These are phyloP conservation scores for Pangasius djambal DNA, from an alignment of 2,797 vertebrate genomes.

Conservation along the genomic window DNA sequence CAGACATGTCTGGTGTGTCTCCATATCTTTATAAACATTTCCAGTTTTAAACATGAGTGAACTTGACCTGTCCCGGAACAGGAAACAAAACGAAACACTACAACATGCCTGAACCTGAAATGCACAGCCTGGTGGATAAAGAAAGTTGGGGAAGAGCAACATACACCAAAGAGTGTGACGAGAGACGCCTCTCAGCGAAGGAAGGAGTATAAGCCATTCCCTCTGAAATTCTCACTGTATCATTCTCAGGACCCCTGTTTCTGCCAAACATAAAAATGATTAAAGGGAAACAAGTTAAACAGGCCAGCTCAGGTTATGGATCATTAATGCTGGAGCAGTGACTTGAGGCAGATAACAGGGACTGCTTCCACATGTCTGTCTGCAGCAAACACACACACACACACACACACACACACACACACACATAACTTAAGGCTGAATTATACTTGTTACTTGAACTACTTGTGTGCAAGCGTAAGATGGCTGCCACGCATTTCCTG, in stretches of 20 bases:
- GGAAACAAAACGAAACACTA: conserved; percentile 1
- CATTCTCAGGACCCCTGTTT: not conserved
- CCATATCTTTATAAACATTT: not conserved
- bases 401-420: not conserved
- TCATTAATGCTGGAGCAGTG: conserved; percentile 8
- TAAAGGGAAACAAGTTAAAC: conserved; percentile 13
- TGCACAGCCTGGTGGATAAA: not conserved
- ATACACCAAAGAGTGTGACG: not conserved
- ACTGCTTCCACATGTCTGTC: conserved; percentile 20
- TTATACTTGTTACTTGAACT: not conserved
- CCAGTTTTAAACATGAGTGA: conserved; percentile 1
- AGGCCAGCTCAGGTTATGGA: not conserved
- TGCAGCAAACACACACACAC: not conserved
- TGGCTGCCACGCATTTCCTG: not conserved
- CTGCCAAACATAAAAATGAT: conserved; percentile 7
- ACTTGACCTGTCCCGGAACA: not conserved
- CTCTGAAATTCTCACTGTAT: not conserved
- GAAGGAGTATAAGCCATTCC: not conserved
- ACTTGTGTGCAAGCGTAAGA: not conserved
- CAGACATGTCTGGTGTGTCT: not conserved
- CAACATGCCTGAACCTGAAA: conserved; percentile 31
- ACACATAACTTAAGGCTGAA: not conserved
- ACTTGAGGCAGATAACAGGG: conserved; percentile 20
- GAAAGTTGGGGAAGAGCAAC: not conserved
- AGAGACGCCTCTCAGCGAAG: not conserved